Base-by-base conservation (phyloP, 1,140 invertebrate species). In the Luehdorfia chinensis region DNA sequence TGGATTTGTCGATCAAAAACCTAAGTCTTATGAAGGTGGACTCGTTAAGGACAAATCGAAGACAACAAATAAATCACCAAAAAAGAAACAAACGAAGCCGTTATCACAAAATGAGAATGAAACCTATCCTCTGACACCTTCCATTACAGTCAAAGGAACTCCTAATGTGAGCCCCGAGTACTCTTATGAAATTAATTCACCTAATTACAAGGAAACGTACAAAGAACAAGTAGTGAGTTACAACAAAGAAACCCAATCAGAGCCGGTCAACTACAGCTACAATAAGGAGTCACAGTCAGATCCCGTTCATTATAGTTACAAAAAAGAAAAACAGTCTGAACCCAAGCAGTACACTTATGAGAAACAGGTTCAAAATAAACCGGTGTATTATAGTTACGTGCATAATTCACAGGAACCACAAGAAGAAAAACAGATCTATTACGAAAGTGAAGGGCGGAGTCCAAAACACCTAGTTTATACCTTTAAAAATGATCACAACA, bases 161-260 rank as follows among this genome's bases (percentile, higher is more conserved):
- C 56, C 63, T 5, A 59, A 78, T 51, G 65, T 66, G 7, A 59
- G 43, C 11, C 73, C 76, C 2, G 77, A 76, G 47, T 58, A 75
- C 44, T 55, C 63, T 1, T 75, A 80, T 44, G 73, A 84, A 58
- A 70, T 77, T 4, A 74, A 79, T 55, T 63, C 66, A 0, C 81
- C 81, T 15, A 78, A 75, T 34, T 74, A 83, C 23, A 75, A 77
- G 19, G 80, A 84, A 64, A 77, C 69, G 8, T 69, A 66, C 14
- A 66, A 70, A 27, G 66, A 83, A 65, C 59, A 84, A 47, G 63
- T 69, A 33, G 45, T 77, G 11, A 74, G 59, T 14, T 84, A 84
- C 21, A 79, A 84, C 43, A 84, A 77, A 54, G 64, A 76, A 58
- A 77, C 69, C 4, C 34, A 68, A 43, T 64, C 68, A 2, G 68